Conservation (phyloP, 1,140 invertebrate genomes). For the Nasonia longicornis region DNA sequence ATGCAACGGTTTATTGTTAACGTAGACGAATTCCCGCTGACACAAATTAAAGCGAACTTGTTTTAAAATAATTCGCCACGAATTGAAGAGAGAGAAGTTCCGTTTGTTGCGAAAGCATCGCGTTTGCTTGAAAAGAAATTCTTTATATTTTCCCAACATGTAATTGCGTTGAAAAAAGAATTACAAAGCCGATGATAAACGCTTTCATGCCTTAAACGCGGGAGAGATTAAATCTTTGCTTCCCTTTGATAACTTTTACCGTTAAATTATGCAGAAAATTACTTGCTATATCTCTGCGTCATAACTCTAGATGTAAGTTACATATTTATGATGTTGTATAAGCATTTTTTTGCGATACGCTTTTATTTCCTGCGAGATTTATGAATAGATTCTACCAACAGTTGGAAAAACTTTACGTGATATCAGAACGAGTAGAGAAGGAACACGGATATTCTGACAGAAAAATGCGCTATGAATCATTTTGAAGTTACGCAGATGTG, state of each 20-base stretch:
- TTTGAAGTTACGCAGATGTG: neutral
- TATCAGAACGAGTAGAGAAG: neutral
- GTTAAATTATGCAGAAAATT: slow-evolving; percentile 1
- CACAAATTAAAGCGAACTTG: neutral
- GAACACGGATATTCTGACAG: neutral
- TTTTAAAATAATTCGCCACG: neutral
- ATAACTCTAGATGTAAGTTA: neutral
- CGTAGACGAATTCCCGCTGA: neutral
- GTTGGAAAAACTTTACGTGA: slow-evolving; percentile 1
- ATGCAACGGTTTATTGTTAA: slow-evolving; percentile 2
- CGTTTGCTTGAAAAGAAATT: slow-evolving; percentile 2
- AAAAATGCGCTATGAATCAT: slow-evolving; percentile 1
- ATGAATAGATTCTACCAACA: slow-evolving; percentile 12
- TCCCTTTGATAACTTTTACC: slow-evolving; percentile 2
- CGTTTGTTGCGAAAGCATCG: slow-evolving; percentile 4
- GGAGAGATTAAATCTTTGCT: neutral
- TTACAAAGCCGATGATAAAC: neutral
- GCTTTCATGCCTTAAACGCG: neutral
- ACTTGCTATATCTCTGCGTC: neutral
- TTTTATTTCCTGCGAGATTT: neutral
- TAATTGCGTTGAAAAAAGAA: neutral
- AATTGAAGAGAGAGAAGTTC: neutral
- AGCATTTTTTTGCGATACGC: slow-evolving; percentile 7
- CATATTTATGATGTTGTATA: slow-evolving; percentile 17
- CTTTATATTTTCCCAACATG: neutral